phyloP scores from a whole-genome alignment of 1,140 invertebrate genomes.

The Cephus cinctus region DNA sequence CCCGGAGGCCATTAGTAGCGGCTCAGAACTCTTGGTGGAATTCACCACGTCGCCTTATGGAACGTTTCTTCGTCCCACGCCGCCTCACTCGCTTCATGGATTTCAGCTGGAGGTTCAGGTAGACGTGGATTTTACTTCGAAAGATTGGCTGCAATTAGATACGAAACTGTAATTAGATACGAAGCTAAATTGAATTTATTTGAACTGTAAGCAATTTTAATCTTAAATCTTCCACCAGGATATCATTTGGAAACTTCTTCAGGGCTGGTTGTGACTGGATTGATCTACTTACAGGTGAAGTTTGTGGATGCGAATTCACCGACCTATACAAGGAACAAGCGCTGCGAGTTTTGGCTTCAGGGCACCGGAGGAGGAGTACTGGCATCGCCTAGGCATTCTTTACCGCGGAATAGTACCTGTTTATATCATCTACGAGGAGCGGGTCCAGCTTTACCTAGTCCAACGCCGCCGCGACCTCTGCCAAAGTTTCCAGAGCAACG shows the following conservation, averaged over 20 bases:
- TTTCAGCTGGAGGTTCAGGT: slow-evolving; percentile 87
- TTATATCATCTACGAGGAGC: slow-evolving; percentile 76
- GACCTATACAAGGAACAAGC: slow-evolving; percentile 77
- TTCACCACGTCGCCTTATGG: slow-evolving; percentile 89
- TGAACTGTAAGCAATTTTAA: too few species aligned
- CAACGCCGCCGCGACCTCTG: slow-evolving; percentile 58
- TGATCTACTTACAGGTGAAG: slow-evolving; percentile 63
- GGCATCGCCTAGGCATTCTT: slow-evolving; percentile 76
- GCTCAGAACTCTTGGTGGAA: slow-evolving; percentile 82
- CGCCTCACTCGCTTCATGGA: slow-evolving; percentile 76
- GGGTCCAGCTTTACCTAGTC: slow-evolving; percentile 58
- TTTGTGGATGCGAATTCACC: slow-evolving; percentile 79
- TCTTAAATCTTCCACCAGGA: too few species aligned
- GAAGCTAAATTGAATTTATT: too few species aligned
- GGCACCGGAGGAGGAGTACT: slow-evolving; percentile 75
- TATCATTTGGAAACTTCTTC: too few species aligned
- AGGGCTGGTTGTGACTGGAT: too few species aligned
- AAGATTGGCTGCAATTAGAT: too few species aligned
- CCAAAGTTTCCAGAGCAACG: slow-evolving; percentile 63
- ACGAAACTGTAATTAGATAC: too few species aligned
- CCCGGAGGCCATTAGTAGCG: slow-evolving; percentile 79
- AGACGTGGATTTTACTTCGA: slow-evolving; percentile 18
- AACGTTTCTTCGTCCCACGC: slow-evolving; percentile 77
- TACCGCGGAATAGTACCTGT: slow-evolving; percentile 83
- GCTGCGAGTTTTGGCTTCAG: slow-evolving; percentile 83